Conservation (phyloP, 2,888 invertebrate genomes). For the Dinocampus coccinellae region DNA sequence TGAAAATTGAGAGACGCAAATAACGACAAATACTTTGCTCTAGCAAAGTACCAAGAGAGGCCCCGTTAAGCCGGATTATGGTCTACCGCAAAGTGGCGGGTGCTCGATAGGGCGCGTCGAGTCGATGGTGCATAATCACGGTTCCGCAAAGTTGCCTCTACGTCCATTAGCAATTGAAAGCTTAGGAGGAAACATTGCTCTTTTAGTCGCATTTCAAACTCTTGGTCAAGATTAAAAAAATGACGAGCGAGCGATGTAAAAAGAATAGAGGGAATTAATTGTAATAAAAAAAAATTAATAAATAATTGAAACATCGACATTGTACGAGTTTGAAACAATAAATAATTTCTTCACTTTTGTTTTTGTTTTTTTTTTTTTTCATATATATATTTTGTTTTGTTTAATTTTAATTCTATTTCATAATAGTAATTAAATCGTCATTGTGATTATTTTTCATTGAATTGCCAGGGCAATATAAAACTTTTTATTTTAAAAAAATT, state of each 20-base stretch:
- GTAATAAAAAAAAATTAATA: not conserved
- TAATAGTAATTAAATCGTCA: not conserved
- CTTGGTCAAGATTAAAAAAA: conserved; percentile 11
- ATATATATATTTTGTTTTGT: no score
- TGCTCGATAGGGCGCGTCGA: conserved; percentile 32
- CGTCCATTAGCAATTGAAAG: conserved; percentile 31
- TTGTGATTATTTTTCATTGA: not conserved
- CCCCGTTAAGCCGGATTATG: conserved; percentile 36
- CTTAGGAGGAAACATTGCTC: conserved; percentile 23
- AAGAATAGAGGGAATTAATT: no score
- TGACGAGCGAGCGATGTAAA: not conserved
- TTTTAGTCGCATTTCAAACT: conserved; percentile 7
- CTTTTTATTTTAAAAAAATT: not conserved
- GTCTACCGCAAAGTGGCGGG: conserved; percentile 38
- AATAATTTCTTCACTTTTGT: not conserved
- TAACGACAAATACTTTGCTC: conserved; percentile 27
- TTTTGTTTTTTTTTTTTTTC: no score
- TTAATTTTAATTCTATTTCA: not conserved
- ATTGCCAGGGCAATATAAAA: not conserved
- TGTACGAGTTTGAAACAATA: not conserved
- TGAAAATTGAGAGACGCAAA: conserved; percentile 1
- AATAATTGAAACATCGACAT: not conserved
- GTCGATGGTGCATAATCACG: conserved; percentile 36
- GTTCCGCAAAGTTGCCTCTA: conserved; percentile 30
- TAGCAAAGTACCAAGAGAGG: conserved; percentile 22